Percentiles rank a stretch among this genome's conserved stretches.
These are phyloP conservation scores for Rhynchonycteris naso DNA, from an alignment of 2,797 vertebrate genomes.

Conservation along the genomic window DNA sequence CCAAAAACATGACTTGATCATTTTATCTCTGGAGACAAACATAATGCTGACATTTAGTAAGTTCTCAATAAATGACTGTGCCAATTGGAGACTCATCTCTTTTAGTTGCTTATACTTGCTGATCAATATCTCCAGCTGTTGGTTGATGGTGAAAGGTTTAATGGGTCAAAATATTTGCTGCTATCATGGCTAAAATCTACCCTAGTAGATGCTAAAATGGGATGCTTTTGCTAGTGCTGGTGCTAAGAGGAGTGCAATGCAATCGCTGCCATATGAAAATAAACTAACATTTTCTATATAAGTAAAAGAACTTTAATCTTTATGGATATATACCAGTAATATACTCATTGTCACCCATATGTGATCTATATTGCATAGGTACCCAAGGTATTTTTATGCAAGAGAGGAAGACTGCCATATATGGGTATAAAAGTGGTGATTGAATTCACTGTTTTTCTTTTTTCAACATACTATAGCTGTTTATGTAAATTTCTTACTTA, in stretches of 20 bases:
- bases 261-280: background rate
- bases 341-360: background rate
- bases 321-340: background rate
- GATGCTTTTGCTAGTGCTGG: background rate
- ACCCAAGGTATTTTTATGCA: background rate
- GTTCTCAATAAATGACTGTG: slow-evolving; percentile 17
- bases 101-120: background rate
- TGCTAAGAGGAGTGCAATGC: background rate
- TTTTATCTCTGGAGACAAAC: background rate
- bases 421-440: slow-evolving; percentile 21
- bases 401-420: background rate
- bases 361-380: background rate
- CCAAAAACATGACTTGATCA: background rate
- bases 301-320: background rate
- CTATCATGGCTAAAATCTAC: background rate
- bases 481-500: slow-evolving; percentile 14
- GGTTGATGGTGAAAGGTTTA: background rate
- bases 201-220: background rate
- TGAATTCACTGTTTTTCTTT: background rate
- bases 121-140: background rate
- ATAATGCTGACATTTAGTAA: background rate
- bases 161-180: slow-evolving; percentile 19
- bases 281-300: background rate
- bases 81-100: background rate
- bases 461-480: background rate